Evolutionary conservation across 2,888 invertebrate species (phyloP).

Genomic region (Calameuta pallipes): DNA sequence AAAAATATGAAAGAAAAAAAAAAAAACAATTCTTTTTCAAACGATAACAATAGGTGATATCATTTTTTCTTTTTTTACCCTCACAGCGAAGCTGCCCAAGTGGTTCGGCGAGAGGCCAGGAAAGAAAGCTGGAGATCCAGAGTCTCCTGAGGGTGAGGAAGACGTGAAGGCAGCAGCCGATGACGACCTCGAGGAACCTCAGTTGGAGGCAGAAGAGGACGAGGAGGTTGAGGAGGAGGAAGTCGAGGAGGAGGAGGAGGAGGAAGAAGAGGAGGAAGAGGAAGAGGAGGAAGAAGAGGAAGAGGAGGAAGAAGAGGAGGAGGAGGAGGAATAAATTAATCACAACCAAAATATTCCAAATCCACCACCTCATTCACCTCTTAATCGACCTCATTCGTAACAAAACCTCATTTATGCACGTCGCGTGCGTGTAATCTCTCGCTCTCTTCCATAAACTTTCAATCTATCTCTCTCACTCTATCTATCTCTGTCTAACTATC

Average conservation of each 20-base stretch:
- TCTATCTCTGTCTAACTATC: too few species aligned
- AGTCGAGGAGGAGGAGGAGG: slow-evolving; percentile 69
- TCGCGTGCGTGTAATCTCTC: not conserved
- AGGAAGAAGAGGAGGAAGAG: slow-evolving; percentile 52
- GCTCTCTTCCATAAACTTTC: not conserved
- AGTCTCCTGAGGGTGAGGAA: slow-evolving; percentile 92
- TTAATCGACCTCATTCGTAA: not conserved
- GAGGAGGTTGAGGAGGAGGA: slow-evolving; percentile 78
- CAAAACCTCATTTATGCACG: not conserved
- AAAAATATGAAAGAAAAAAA: not conserved
- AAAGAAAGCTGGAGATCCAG: slow-evolving; percentile 89
- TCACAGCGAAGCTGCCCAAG: slow-evolving; percentile 88
- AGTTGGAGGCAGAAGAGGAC: slow-evolving; percentile 75
- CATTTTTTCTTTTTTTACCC: not conserved
- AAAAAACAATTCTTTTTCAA: not conserved
- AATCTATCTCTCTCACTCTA: not conserved
- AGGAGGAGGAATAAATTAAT: slow-evolving; percentile 42
- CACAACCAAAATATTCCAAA: not conserved
- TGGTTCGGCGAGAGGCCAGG: slow-evolving; percentile 97
- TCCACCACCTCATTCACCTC: not conserved
- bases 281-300: slow-evolving; percentile 62
- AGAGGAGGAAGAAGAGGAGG: slow-evolving; percentile 59
- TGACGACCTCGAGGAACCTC: slow-evolving; percentile 78
- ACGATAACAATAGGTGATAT: not conserved
- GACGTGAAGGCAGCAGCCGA: slow-evolving; percentile 83